Evolutionary conservation across 2,797 vertebrate genomes (phyloP).

Genomic region (Girardinus metallicus): DNA sequence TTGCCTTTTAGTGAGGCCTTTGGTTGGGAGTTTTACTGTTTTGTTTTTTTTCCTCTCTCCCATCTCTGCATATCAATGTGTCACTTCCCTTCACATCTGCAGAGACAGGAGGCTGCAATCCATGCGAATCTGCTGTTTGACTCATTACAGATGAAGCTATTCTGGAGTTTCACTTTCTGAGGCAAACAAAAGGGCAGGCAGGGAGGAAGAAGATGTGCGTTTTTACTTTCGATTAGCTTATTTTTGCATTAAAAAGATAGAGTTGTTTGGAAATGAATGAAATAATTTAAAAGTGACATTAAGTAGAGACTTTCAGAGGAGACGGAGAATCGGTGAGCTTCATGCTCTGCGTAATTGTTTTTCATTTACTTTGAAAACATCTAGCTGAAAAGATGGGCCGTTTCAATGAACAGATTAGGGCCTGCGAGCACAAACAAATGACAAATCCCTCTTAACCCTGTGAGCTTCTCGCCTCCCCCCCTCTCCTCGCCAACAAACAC

Average conservation of each 20-base stretch:
- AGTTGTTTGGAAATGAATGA: neutral
- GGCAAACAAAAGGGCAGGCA: slow-evolving; percentile 10
- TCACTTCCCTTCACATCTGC: slow-evolving; percentile 75
- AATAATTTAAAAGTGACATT: slow-evolving; percentile 25
- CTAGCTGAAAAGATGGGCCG: slow-evolving; percentile 89
- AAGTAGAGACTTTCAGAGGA: slow-evolving; percentile 33
- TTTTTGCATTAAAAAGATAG: neutral
- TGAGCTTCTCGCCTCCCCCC: slow-evolving; percentile 82
- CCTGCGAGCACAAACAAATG: slow-evolving; percentile 93
- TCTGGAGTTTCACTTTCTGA: slow-evolving; percentile 65
- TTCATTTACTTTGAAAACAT: slow-evolving; percentile 88
- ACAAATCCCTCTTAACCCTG: slow-evolving; percentile 98
- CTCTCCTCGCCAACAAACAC: slow-evolving; percentile 60
- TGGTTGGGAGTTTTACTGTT: slow-evolving; percentile 72
- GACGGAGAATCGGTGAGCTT: slow-evolving; percentile 30
- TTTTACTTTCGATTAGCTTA: neutral
- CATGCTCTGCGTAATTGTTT: slow-evolving; percentile 78
- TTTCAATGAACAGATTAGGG: slow-evolving; percentile 96
- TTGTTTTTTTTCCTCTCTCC: slow-evolving; percentile 6
- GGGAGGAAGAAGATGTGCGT: slow-evolving; percentile 4
- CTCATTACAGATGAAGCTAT: slow-evolving; percentile 67
- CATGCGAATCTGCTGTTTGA: slow-evolving; percentile 69
- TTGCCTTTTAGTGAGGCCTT: slow-evolving; percentile 81
- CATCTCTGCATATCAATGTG: slow-evolving; percentile 68
- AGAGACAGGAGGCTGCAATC: slow-evolving; percentile 76